Base-by-base conservation (phyloP, 2,113 vertebrate genomes). In the Forbesichthys agassizii region DNA sequence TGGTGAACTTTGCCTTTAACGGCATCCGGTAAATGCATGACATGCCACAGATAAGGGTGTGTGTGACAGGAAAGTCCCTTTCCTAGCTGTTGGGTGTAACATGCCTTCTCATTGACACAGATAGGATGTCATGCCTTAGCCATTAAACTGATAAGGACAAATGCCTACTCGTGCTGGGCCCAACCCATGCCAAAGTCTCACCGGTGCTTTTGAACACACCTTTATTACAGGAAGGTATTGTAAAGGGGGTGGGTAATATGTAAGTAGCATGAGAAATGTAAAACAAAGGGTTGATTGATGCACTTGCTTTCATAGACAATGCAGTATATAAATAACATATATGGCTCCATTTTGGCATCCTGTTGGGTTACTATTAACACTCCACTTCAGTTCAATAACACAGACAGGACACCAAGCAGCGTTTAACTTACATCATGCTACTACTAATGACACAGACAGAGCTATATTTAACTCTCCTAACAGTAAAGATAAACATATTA, bases 1-100 rank as follows among this genome's bases (percentile, higher is more conserved):
- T 42, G 7, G 7, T 42, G 36, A 42, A 42, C 36, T 5, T 42
- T 42, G 36, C 36, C 36, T 42, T 42, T 42, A 27, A 42, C 36
- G 5, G 4, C 36, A 8, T 67, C 65, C 5, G 20, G 66, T 70
- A 68, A 86, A 86, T 85, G 64, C 79, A 82, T 75, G 48, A 68
- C 63, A 54, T 64, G 52, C 65, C 58, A 8, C 4, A 11, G n/a
- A 42, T 75, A 16, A 58, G 73, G 73, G 83, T 72, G 77, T 71
- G 80, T 71, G 63, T 62, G 47, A 69, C 36, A 64, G 86, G 85
- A 84, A 91, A 89, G 85, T 84, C 86, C 88, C 87, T 64, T 73
- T 78, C 71, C 73, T 67, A 46, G 73, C 57, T 68, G 73, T 69
- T 79, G 87, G 88, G 84, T 78, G 86, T 77, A 86, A 89, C 86